Conservation (phyloP, 2,888 invertebrate genomes). For the Chouioia cunea region DNA sequence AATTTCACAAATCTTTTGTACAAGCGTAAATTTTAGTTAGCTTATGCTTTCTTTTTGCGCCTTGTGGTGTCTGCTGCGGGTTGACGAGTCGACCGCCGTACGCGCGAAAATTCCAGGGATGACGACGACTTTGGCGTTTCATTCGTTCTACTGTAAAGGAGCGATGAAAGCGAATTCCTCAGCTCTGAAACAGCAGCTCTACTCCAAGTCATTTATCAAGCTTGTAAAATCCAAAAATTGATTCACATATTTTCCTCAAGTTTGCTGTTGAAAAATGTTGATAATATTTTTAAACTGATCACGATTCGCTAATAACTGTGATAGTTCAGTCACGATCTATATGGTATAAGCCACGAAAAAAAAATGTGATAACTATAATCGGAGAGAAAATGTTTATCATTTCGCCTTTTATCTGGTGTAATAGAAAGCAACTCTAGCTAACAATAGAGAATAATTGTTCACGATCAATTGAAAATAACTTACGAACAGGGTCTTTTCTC, state of each 20-base stretch:
- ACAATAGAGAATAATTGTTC: conserved; percentile 30
- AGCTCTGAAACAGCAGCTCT: too few relatives aligned
- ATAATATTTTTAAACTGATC: too few relatives aligned
- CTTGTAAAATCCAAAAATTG: too few relatives aligned
- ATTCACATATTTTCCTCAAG: too few relatives aligned
- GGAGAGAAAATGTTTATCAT: conserved; percentile 13
- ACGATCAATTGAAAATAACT: conserved; percentile 41
- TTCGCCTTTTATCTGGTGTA: background rate
- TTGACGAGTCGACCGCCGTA: too few relatives aligned
- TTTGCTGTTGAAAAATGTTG: too few relatives aligned
- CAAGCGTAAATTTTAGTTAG: conserved; percentile 40
- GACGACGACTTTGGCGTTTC: too few relatives aligned
- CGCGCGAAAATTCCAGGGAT: too few relatives aligned
- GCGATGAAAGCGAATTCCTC: too few relatives aligned
- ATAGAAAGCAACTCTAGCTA: conserved; percentile 7
- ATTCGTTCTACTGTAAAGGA: too few relatives aligned
- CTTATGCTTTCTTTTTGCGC: conserved; percentile 6
- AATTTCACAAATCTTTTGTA: conserved; percentile 42
- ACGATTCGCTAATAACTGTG: background rate
- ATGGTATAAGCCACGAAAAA: background rate
- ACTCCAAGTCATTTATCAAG: too few relatives aligned
- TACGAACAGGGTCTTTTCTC: conserved; percentile 17
- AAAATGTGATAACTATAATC: conserved; percentile 14
- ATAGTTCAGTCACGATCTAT: conserved; percentile 6
- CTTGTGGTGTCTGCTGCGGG: too few relatives aligned